These are phyloP conservation scores for Drosophila rellima DNA, from an alignment of 2,888 invertebrate genomes.

Conservation along the genomic window DNA sequence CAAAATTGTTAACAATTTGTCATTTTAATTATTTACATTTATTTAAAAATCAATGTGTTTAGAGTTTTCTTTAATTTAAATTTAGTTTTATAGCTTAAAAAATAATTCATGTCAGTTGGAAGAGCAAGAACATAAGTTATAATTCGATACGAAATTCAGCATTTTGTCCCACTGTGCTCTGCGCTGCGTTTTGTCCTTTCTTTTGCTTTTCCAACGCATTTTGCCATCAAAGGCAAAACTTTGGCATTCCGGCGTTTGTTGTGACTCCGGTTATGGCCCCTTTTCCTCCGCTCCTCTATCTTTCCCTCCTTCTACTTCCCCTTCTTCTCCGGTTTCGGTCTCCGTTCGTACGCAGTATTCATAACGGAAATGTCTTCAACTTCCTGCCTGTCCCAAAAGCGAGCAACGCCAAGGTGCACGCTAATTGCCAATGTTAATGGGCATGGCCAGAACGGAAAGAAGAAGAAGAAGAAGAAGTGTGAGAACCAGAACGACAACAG, in stretches of 20 bases:
- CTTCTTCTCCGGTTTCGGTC: not conserved
- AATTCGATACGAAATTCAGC: not conserved
- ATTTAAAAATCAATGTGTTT: too few relatives aligned
- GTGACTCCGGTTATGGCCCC: constrained; percentile 29
- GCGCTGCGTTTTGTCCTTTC: not conserved
- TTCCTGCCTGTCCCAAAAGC: constrained; percentile 43
- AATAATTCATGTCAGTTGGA: too few relatives aligned
- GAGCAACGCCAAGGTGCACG: constrained; percentile 53
- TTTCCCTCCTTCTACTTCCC: not conserved
- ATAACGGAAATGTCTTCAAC: constrained; percentile 71
- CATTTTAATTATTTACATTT: too few relatives aligned
- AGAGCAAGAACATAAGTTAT: too few relatives aligned
- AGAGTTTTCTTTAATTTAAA: too few relatives aligned
- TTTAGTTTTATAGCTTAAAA: not conserved
- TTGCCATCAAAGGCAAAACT: constrained; percentile 71
- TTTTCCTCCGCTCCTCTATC: not conserved
- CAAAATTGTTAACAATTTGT: too few relatives aligned
- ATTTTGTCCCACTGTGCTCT: constrained; percentile 5
- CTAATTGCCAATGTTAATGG: constrained; percentile 64
- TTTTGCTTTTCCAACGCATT: constrained; percentile 11
- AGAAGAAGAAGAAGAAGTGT: not conserved
- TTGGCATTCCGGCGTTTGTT: constrained; percentile 62
- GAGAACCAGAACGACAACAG: constrained; percentile 4
- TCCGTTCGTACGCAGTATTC: constrained; percentile 45
- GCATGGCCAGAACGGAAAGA: constrained; percentile 33